phyloP scores from a whole-genome alignment of 2,888 invertebrate species.

The Synergus umbraculus region DNA sequence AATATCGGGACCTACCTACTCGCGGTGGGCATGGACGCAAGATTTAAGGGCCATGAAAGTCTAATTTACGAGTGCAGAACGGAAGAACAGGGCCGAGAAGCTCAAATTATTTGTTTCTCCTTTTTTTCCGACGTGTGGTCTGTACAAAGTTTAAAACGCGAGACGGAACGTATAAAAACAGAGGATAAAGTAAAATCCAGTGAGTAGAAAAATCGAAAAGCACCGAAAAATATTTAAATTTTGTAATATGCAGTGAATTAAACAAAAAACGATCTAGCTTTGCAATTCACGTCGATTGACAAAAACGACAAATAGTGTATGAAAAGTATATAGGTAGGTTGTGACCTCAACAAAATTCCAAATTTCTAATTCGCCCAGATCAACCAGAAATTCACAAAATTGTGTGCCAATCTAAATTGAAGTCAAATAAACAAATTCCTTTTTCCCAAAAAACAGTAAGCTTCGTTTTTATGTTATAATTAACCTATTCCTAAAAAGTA shows the following conservation, averaged over 20 bases:
- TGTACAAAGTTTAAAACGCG: constrained; percentile 27
- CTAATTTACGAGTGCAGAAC: constrained; percentile 58
- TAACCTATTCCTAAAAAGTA: not conserved
- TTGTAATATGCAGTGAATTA: not conserved
- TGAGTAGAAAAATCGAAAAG: too few relatives aligned
- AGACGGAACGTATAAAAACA: not conserved
- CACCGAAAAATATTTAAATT: not conserved
- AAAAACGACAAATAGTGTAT: not conserved
- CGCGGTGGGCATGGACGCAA: constrained; percentile 39
- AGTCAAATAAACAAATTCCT: not conserved
- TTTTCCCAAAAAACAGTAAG: not conserved
- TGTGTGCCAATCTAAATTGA: not conserved
- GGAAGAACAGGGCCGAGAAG: constrained; percentile 20
- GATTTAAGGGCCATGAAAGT: constrained; percentile 55
- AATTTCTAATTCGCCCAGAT: not conserved
- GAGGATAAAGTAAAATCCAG: not conserved
- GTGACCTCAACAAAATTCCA: not conserved
- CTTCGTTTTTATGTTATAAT: not conserved
- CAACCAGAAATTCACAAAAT: not conserved
- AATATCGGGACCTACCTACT: constrained; percentile 12
- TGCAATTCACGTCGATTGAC: not conserved
- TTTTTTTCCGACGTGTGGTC: constrained; percentile 23
- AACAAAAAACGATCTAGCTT: constrained; percentile 11
- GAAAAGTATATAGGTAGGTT: not conserved
- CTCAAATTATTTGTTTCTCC: constrained; percentile 35